Conservation (phyloP, 1,140 invertebrate genomes). For the Heliconius hewitsoni region DNA sequence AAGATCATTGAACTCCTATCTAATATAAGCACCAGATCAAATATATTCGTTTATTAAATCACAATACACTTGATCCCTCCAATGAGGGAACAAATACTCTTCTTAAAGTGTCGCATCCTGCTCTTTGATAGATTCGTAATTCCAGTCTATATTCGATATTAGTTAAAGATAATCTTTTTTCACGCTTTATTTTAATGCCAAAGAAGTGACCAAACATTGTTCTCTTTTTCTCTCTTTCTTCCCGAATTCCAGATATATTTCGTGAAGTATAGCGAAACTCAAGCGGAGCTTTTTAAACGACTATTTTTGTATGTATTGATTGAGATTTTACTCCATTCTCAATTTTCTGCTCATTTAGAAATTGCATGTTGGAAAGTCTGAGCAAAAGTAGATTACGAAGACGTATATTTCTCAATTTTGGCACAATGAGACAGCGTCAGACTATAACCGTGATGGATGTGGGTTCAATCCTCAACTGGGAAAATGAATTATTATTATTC, state of each 20-base stretch:
- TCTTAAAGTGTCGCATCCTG: slow-evolving; percentile 1
- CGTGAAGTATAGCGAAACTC: too few relatives aligned
- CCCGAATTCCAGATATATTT: background rate
- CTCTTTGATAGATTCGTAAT: background rate
- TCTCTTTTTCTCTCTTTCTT: background rate
- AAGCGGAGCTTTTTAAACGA: too few relatives aligned
- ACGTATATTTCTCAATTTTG: too few relatives aligned
- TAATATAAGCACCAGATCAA: background rate
- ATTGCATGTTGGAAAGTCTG: too few relatives aligned
- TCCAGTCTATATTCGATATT: background rate
- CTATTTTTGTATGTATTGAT: too few relatives aligned
- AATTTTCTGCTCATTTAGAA: too few relatives aligned
- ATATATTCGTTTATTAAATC: slow-evolving; percentile 5
- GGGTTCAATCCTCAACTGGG: too few relatives aligned
- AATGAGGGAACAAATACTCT: background rate
- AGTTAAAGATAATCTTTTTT: background rate
- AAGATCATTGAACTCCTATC: background rate
- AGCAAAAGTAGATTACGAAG: too few relatives aligned
- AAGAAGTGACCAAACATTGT: background rate
- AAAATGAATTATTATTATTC: too few relatives aligned
- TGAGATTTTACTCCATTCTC: too few relatives aligned
- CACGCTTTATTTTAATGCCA: background rate
- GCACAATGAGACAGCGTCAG: too few relatives aligned
- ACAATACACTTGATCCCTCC: background rate
- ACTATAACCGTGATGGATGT: too few relatives aligned